phyloP scores from a whole-genome alignment of 2,797 vertebrate species.

The Neolamprologus multifasciatus region DNA sequence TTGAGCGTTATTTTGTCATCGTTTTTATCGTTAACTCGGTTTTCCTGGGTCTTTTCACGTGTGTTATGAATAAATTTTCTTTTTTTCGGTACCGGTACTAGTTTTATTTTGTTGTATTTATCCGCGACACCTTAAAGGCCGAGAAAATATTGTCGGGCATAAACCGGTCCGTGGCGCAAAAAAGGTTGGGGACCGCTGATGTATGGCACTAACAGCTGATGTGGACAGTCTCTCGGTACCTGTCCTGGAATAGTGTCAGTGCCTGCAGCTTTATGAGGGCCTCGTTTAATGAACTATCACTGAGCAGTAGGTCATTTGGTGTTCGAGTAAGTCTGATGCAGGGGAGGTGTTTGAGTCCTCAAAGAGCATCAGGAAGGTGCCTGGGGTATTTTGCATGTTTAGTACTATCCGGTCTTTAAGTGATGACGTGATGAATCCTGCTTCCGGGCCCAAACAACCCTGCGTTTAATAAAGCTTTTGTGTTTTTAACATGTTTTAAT shows the following conservation, averaged over 20 bases:
- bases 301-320: background rate
- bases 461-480: background rate
- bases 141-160: no score
- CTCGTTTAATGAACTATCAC: background rate
- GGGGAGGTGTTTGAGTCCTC: background rate
- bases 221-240: background rate
- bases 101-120: no score
- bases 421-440: background rate
- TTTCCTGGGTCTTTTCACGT: no score
- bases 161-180: no score
- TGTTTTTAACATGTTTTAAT: background rate
- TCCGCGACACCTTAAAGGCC: no score
- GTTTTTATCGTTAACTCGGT: no score
- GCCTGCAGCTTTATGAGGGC: background rate
- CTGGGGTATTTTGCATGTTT: background rate
- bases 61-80: no score
- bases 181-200: no score
- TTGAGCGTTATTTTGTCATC: rapidly evolving
- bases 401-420: background rate
- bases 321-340: background rate
- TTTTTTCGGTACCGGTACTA: no score
- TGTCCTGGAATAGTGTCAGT: background rate
- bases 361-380: background rate
- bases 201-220: background rate
- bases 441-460: rapidly evolving